A percentile compares a stretch with the other conserved stretches of the same genome.
These are phyloP conservation scores for Halictus ligatus DNA, from an alignment of 2,888 invertebrate species.

Conservation along the genomic window DNA sequence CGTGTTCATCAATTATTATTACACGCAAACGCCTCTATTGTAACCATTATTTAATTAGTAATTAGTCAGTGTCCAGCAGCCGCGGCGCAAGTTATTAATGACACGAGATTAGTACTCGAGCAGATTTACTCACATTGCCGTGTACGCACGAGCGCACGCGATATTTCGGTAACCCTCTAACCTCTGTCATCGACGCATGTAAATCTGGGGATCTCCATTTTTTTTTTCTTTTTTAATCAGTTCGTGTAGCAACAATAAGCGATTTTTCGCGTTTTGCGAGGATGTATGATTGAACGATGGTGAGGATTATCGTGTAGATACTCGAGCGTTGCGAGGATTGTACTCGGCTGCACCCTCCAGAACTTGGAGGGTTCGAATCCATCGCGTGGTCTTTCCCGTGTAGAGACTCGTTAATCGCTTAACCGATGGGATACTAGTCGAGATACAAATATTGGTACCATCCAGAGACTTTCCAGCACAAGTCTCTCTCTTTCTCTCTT, in stretches of 20 bases:
- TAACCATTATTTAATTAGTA: slow-evolving; percentile 2
- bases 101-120: neutral
- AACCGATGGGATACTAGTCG: neutral
- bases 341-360: neutral
- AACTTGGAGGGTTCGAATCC: neutral
- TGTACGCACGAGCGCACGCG: neutral
- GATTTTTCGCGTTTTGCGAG: neutral
- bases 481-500: too few species aligned
- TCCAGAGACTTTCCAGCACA: neutral
- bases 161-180: neutral
- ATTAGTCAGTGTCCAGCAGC: neutral
- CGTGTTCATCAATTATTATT: slow-evolving; percentile 6
- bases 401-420: neutral
- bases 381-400: neutral
- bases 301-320: neutral
- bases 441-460: neutral
- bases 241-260: neutral
- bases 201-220: neutral
- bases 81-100: neutral
- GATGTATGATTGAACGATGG: neutral
- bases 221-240: neutral
- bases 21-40: slow-evolving; percentile 4
- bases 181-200: neutral
- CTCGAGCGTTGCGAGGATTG: slow-evolving; percentile 1
- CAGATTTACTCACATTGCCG: neutral